Base-by-base conservation (phyloP, 2,113 vertebrate genomes). In the Aspidoscelis tigris region DNA sequence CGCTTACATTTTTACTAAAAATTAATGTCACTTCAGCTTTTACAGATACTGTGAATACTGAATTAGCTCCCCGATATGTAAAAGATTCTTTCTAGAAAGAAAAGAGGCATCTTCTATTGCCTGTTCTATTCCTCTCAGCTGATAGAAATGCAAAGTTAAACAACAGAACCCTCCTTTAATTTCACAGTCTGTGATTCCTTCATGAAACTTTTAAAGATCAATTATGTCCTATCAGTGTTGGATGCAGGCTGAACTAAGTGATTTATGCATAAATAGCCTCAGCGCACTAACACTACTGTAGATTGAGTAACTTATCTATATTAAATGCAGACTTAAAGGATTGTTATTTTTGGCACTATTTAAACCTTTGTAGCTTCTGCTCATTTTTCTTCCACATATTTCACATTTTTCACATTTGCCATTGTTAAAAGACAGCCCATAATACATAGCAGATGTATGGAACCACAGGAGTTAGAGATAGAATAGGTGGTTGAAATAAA, bases 181-280 rank as follows among this genome's bases (percentile, higher is more conserved):
- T 96, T 96, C 93, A 96, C 95, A 96, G 92, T 91, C 89, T 91
- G 87, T 94, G 91, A 94, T 90, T 95, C 87, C 92, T 92, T 95
- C 93, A 94, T 93, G 92, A 95, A 95, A 95, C 80, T 95, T 95
- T 94, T 94, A 94, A 95, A 95, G 90, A 95, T 88, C 95, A 95
- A 86, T 96, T 95, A 95, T 91, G 79, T 89, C 84, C 91, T 92
- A 93, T 95, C 93, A 94, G 39, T 93, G 90, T 92, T 94, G 92
- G 91, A 94, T 88, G 84, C 93, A 93, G 87, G 88, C 88, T 92
- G 93, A 95, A 94, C 92, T 93, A 90, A 94, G 91, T 93, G 91
- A 96, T 96, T 94, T 95, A 92, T 94, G 92, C 84, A 88, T 87
- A 92, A 93, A 94, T 89, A 92, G 72, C 65, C 84, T 92, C 86